Evolutionary conservation across 2,888 invertebrate genomes (phyloP).

Genomic region (Drosophila prolongata): DNA sequence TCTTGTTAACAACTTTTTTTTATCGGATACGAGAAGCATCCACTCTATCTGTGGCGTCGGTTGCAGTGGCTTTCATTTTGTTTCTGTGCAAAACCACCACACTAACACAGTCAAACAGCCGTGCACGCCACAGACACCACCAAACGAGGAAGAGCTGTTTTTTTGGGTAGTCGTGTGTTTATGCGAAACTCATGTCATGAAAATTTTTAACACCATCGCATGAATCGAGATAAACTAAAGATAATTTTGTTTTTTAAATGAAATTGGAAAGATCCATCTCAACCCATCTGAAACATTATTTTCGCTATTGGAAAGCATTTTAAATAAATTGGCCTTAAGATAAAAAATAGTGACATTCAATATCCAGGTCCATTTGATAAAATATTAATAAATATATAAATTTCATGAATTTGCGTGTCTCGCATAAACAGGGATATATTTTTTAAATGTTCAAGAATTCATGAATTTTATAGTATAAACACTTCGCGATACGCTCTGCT

Average conservation of each 20-base stretch:
- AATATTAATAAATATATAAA: too few relatives aligned
- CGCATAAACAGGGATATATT: too few relatives aligned
- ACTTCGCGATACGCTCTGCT: slow-evolving; percentile 53
- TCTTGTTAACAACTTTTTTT: background rate
- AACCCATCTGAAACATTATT: too few relatives aligned
- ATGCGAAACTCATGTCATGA: background rate
- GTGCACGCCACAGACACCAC: slow-evolving; percentile 16
- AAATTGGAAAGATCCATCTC: too few relatives aligned
- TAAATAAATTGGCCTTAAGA: too few relatives aligned
- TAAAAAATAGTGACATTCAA: too few relatives aligned
- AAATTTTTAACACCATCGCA: background rate
- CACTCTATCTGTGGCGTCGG: slow-evolving; percentile 52
- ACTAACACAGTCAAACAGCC: slow-evolving; percentile 55
- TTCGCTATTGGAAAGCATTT: too few relatives aligned
- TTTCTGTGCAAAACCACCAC: slow-evolving; percentile 69
- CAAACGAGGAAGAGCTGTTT: slow-evolving; percentile 36
- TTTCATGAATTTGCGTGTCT: too few relatives aligned
- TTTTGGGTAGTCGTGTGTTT: slow-evolving; percentile 6
- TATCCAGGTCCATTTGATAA: too few relatives aligned
- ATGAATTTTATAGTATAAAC: background rate
- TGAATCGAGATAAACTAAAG: too few relatives aligned
- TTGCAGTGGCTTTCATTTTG: slow-evolving; percentile 80
- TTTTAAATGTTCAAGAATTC: background rate
- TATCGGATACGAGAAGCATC: background rate
- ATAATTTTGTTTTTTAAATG: too few relatives aligned